These are phyloP conservation scores for Pteropus rufus DNA, from an alignment of 2,797 vertebrate species.

Conservation along the genomic window DNA sequence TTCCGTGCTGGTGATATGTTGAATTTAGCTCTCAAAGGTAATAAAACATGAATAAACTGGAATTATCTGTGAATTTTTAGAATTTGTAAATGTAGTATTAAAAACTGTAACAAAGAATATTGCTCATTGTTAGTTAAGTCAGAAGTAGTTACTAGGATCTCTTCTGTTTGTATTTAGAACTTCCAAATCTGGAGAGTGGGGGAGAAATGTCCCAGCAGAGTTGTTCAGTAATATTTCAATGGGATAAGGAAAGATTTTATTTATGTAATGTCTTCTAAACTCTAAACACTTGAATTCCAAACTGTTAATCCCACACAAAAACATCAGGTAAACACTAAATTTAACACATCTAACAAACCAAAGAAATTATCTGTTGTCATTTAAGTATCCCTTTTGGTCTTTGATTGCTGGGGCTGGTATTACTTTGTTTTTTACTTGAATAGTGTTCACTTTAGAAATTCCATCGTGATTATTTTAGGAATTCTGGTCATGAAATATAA, in stretches of 20 bases:
- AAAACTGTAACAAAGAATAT: slow-evolving; percentile 4
- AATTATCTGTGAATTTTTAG: slow-evolving; percentile 43
- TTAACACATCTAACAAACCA: background rate
- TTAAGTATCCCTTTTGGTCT: background rate
- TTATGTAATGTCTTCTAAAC: slow-evolving; percentile 33
- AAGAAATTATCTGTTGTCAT: background rate
- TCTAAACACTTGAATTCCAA: slow-evolving; percentile 34
- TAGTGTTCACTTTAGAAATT: slow-evolving; percentile 21
- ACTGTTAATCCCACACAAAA: background rate
- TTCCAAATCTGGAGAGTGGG: background rate
- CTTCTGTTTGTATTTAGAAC: background rate
- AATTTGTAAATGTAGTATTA: slow-evolving; percentile 25
- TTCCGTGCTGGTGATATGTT: slow-evolving; percentile 93
- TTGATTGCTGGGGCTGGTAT: background rate
- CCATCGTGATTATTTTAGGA: slow-evolving; percentile 7
- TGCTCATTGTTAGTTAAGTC: slow-evolving; percentile 22
- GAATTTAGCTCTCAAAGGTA: slow-evolving; percentile 97
- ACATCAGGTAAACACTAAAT: background rate
- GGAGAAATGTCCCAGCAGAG: background rate
- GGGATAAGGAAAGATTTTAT: background rate
- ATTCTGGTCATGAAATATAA: background rate
- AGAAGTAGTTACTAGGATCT: background rate
- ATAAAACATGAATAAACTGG: slow-evolving; percentile 25
- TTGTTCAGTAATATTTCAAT: background rate
- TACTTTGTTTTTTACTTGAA: slow-evolving; percentile 28